Evolutionary conservation across 2,797 vertebrate species (phyloP), one percentile per base, ranked within the genome.

Genomic region (Enteromius unitaeniatus): DNA sequence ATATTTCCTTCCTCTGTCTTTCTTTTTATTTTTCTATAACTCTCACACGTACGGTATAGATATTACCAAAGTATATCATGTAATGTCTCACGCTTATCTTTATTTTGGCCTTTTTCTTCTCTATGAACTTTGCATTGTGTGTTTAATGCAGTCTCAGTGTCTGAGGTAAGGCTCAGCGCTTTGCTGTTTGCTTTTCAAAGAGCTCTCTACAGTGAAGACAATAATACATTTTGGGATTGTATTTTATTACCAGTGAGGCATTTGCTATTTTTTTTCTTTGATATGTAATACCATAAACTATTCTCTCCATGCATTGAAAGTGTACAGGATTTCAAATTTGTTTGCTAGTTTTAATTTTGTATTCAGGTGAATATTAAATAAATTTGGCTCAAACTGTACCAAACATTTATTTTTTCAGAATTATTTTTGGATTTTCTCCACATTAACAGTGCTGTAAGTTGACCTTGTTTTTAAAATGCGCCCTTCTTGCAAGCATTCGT

Each of bases 331-430:
- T 74, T 82, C 28, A 10, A 64, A 70, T 51, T 42, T 53, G 53
- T 83, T 84, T 76, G 45, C 31, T 65, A 47, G 58, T 88, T 89
- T 87, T 88, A 62, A 73, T 88, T 87, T 84, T 65, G 51, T 79
- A 82, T 82, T 45, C 81, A 76, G 81, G 72, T 77, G 64, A 62
- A 79, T 6, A 21, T 88, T 85, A 88, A 62, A 80, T 85, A 51
- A 73, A 72, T 78, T 69, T 21, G 13, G 75, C 70, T 92, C 58
- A 58, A 31, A 42, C 81, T 4, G 62, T 82, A 45, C 80, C 74
- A 81, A 82, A 82, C 42, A 64, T 83, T 68, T 77, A 9, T 45
- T 76, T 67, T 62, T 58, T 23, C 62, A 68, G 64, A 37, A 68
- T 68, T 42, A 31, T 73, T 68, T 55, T 31, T 28, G n/a, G 34